Conservation (phyloP, 2,113 vertebrate genomes). For the Danionella cerebrum region DNA sequence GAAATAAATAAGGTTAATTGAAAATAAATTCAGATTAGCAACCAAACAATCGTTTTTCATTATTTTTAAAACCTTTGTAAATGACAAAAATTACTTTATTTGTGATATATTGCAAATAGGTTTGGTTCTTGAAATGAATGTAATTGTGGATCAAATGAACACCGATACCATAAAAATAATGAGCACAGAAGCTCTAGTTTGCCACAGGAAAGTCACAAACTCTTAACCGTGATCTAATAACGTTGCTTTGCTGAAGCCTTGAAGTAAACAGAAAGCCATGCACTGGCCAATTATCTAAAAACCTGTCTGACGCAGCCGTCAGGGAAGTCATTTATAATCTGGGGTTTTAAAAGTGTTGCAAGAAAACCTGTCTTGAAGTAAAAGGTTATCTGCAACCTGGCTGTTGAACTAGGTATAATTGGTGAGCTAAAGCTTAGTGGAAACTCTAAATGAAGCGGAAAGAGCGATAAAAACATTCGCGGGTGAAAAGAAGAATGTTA, state of each 20-base stretch:
- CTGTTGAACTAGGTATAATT: slow-evolving; percentile 13
- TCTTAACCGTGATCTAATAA: background rate
- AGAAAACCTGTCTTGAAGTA: background rate
- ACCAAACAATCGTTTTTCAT: too few relatives aligned
- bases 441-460: slow-evolving; percentile 7
- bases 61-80: too few relatives aligned
- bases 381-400: background rate
- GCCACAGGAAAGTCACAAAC: background rate
- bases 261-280: background rate
- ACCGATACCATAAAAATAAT: background rate
- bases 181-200: background rate
- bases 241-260: background rate
- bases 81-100: too few relatives aligned
- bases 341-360: background rate
- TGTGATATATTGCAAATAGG: too few relatives aligned
- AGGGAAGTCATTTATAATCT: background rate
- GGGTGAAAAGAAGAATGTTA: background rate
- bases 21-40: too few relatives aligned
- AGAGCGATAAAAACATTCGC: background rate
- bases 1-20: too few relatives aligned
- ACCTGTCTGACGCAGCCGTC: background rate
- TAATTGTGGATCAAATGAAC: background rate
- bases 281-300: background rate
- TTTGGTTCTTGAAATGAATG: background rate
- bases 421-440: background rate